phyloP scores from a whole-genome alignment of 2,797 vertebrate species.

The Brotula barbata region DNA sequence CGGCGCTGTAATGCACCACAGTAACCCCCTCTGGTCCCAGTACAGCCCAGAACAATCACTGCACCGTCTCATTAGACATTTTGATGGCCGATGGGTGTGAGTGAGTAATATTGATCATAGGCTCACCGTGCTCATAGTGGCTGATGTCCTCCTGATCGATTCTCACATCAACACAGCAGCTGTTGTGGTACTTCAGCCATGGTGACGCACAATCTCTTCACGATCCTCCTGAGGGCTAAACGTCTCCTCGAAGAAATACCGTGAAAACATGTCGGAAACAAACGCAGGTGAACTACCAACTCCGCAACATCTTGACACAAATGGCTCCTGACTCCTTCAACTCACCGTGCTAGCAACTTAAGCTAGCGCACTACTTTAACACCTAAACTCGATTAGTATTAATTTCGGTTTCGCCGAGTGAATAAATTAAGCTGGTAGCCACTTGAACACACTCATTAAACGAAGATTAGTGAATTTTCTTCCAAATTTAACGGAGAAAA shows the following conservation, averaged over 20 bases:
- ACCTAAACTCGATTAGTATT: constrained; percentile 32
- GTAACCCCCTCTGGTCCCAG: constrained; percentile 56
- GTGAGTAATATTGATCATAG: neutral
- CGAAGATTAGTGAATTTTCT: neutral
- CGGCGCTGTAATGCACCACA: constrained; percentile 71
- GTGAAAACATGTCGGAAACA: constrained; percentile 58
- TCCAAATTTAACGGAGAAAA: constrained; percentile 1
- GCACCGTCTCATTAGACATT: no score
- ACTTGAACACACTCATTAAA: neutral
- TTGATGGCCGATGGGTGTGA: no score
- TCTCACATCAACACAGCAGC: constrained; percentile 63
- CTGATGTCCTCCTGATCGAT: constrained; percentile 51
- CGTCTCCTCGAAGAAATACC: no score
- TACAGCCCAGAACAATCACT: constrained; percentile 33
- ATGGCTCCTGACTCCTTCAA: constrained; percentile 44
- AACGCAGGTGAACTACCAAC: constrained; percentile 23
- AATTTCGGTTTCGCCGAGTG: constrained; percentile 32
- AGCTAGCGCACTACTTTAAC: constrained; percentile 69
- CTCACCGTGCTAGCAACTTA: constrained; percentile 50
- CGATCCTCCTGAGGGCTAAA: no score
- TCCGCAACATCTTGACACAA: constrained; percentile 54
- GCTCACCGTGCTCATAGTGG: constrained; percentile 80
- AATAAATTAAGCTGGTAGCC: constrained; percentile 18
- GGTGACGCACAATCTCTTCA: neutral
- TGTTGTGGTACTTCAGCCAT: constrained; percentile 60